Conservation (phyloP, 92 coral and sea anemone genomes). For the Porites cylindrica region DNA sequence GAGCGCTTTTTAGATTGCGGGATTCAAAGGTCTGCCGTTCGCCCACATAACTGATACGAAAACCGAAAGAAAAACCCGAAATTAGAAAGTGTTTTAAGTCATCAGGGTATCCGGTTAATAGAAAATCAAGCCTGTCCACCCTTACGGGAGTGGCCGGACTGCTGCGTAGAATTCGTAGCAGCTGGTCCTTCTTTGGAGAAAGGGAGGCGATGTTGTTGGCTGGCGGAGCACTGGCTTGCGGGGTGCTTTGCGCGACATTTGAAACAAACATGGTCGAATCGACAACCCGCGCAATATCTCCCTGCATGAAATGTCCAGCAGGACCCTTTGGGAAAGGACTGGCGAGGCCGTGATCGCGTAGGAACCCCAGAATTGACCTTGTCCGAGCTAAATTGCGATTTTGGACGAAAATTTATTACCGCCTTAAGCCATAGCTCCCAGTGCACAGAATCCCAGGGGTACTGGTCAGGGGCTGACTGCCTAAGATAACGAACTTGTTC, state of each 20-base stretch:
- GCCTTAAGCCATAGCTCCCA: too few species aligned
- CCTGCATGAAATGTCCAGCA: constrained; percentile 40
- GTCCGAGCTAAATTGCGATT: too few species aligned
- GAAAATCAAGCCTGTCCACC: constrained; percentile 30
- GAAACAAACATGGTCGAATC: constrained; percentile 37
- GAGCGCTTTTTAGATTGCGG: too few species aligned
- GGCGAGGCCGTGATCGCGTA: too few species aligned
- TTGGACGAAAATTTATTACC: too few species aligned
- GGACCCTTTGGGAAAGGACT: not conserved
- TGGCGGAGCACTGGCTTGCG: constrained; percentile 28
- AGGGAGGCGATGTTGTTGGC: constrained; percentile 3
- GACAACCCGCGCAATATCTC: constrained; percentile 27
- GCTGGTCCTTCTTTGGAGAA: constrained; percentile 1
- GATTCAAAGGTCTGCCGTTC: too few species aligned
- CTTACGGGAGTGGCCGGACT: constrained; percentile 48
- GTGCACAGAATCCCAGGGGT: too few species aligned
- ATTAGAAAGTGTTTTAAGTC: too few species aligned
- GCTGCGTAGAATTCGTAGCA: constrained; percentile 7
- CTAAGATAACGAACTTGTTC: constrained; percentile 17
- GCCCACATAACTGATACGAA: too few species aligned
- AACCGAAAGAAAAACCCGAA: too few species aligned
- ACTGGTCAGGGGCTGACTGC: too few species aligned
- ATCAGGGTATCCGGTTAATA: not conserved
- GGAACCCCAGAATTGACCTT: too few species aligned
- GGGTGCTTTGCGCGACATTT: constrained; percentile 37